Base-by-base conservation (phyloP, 2,113 vertebrate species). In the Hippoglossus stenolepis region DNA sequence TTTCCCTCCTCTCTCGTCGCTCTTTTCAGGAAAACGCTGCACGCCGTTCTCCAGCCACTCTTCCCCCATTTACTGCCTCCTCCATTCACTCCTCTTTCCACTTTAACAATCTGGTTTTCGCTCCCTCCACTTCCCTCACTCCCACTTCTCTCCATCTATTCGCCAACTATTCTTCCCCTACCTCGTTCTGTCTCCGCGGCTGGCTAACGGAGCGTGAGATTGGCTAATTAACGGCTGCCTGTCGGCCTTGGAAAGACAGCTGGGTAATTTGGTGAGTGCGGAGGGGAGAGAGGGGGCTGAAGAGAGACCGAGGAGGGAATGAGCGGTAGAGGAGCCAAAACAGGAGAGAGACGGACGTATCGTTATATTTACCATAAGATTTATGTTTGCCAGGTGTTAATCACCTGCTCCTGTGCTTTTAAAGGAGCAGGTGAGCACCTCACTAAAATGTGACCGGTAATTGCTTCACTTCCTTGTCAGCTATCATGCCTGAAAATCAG, bases 121-220 rank as follows among this genome's bases (percentile, higher is more conserved):
- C 70, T 77, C 51, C 57, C 85, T 79, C 79, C 68, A 57, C 71
- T 38, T 40, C 31, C 18, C 75, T 70, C 63, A n/a, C 49, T 43
- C 63, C 65, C 58, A 60, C 70, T 47, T 59, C 84, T 80, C 84
- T 79, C 82, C 80, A 77, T 43, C 79, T 51, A 51, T 51, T 83
- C 79, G 10, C 35, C 21, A 23, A 43, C 80, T 90, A 81, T 89
- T 89, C 89, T 90, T 84, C 23, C 85, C 75, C 86, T 64, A 79
- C 86, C 88, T 91, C 75, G 67, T 80, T 90, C 89, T 74, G 83
- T 87, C 89, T 91, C 85, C 66, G 17, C 84, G 60, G 65, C 84
- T 72, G 81, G 79, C 91, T 91, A 93, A 93, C 91, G 83, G 92
- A 93, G 87, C 91, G 88, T 92, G 90, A 91, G 91, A 93, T 93